Conservation (phyloP, 2,888 invertebrate genomes). For the Platycnemis pennipes region DNA sequence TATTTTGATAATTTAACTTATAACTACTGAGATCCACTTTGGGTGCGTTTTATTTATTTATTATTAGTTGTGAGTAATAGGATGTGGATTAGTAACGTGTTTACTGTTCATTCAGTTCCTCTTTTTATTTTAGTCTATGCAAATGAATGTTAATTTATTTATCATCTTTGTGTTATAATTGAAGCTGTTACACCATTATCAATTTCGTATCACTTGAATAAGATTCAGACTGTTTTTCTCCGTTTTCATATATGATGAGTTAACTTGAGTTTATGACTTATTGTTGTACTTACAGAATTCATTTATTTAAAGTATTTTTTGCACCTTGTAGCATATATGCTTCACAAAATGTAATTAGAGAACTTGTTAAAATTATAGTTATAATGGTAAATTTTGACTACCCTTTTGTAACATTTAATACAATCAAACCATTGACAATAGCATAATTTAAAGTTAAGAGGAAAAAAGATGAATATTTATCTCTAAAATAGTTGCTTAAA, state of each 20-base stretch:
- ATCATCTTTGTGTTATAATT: not conserved
- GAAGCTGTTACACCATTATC: not conserved
- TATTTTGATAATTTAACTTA: constrained; percentile 56
- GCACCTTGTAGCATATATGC: not conserved
- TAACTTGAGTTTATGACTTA: not conserved
- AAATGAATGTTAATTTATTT: not conserved
- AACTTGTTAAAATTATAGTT: not conserved
- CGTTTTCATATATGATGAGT: not conserved
- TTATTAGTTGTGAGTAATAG: not conserved
- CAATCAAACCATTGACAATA: not conserved
- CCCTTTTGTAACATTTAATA: not conserved
- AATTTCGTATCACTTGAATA: not conserved
- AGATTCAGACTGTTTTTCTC: not conserved
- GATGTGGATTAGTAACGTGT: not conserved
- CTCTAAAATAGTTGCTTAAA: not conserved
- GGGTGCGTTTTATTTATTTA: constrained; percentile 27
- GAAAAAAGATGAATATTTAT: not conserved
- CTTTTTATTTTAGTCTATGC: not conserved
- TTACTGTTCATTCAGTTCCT: constrained; percentile 4
- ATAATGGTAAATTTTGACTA: not conserved
- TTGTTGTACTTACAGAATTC: not conserved
- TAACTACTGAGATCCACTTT: not conserved
- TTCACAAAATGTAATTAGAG: not conserved
- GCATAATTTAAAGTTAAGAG: not conserved
- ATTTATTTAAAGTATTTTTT: not conserved